These are phyloP conservation scores for Nothoprocta perdicaria DNA, from an alignment of 2,113 vertebrate species.

Conservation along the genomic window DNA sequence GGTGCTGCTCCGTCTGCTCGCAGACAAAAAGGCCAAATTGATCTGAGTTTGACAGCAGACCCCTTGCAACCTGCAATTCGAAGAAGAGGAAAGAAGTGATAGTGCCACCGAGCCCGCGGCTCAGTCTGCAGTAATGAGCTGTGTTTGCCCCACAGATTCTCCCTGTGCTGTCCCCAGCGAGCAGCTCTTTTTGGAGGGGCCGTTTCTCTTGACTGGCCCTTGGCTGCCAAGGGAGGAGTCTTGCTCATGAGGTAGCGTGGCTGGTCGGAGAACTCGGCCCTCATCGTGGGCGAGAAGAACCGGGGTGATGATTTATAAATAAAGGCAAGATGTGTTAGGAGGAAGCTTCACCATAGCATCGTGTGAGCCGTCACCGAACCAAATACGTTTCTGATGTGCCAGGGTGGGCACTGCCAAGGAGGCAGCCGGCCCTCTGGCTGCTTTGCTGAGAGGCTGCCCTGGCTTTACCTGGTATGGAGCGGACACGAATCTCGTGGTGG, in stretches of 20 bases:
- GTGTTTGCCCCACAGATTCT: background rate
- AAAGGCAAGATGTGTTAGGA: background rate
- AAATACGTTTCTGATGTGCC: background rate
- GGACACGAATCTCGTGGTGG: background rate
- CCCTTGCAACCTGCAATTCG: background rate
- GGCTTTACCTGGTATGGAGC: background rate
- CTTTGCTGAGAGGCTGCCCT: background rate
- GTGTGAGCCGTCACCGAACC: background rate
- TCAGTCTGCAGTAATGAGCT: background rate
- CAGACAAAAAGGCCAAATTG: background rate
- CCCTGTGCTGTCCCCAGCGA: background rate
- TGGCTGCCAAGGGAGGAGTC: background rate
- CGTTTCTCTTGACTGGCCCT: background rate
- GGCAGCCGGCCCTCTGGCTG: background rate
- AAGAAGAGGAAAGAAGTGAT: background rate
- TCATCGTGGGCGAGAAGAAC: background rate
- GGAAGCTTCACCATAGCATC: background rate
- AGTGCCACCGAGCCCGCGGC: background rate
- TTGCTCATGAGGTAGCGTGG: background rate
- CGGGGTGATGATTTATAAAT: background rate
- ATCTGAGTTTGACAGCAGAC: background rate
- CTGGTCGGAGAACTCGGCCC: background rate
- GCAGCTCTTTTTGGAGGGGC: background rate
- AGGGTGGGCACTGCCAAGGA: background rate
- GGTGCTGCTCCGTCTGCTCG: background rate